phyloP scores from a whole-genome alignment of 2,797 vertebrate species.

The Tachyglossus aculeatus region DNA sequence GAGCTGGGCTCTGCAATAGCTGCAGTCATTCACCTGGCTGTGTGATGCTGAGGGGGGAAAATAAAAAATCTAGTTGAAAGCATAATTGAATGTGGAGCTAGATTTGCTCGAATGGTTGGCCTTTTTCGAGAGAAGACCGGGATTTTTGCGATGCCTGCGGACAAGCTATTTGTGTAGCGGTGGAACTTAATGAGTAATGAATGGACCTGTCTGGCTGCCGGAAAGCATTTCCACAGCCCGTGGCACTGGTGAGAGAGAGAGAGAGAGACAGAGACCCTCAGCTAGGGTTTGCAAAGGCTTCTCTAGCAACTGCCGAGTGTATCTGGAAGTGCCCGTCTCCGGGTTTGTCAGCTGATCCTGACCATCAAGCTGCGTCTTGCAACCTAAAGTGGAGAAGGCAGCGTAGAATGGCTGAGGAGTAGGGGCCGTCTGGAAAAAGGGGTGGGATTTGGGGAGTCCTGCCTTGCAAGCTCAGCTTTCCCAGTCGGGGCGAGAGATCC shows the following conservation, averaged over 20 bases:
- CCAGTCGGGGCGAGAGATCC: slow-evolving; percentile 35
- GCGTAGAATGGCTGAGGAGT: slow-evolving; percentile 46
- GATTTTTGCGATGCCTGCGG: background rate
- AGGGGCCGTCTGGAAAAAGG: slow-evolving; percentile 59
- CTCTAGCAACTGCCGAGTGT: slow-evolving; percentile 72
- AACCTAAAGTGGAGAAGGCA: slow-evolving; percentile 58
- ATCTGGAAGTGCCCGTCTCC: slow-evolving; percentile 82
- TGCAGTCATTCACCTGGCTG: background rate
- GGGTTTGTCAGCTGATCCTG: slow-evolving; percentile 76
- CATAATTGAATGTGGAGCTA: background rate
- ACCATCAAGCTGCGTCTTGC: slow-evolving; percentile 58
- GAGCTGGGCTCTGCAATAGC: background rate
- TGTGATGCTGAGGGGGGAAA: too few relatives aligned
- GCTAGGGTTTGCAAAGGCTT: slow-evolving; percentile 55
- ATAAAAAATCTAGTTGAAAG: background rate
- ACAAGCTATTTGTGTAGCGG: slow-evolving; percentile 23
- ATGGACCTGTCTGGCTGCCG: slow-evolving; percentile 22
- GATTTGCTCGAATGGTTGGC: slow-evolving; percentile 7
- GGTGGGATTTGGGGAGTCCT: slow-evolving; percentile 61
- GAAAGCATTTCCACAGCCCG: slow-evolving; percentile 46
- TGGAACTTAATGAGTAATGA: slow-evolving; percentile 43
- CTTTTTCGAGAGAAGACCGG: slow-evolving; percentile 21
- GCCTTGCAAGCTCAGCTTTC: slow-evolving; percentile 53
- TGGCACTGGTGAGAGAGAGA: slow-evolving; percentile 7
- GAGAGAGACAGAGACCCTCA: slow-evolving; percentile 6